phyloP scores from a whole-genome alignment of 2,113 vertebrate genomes.

The Mesocricetus auratus region DNA sequence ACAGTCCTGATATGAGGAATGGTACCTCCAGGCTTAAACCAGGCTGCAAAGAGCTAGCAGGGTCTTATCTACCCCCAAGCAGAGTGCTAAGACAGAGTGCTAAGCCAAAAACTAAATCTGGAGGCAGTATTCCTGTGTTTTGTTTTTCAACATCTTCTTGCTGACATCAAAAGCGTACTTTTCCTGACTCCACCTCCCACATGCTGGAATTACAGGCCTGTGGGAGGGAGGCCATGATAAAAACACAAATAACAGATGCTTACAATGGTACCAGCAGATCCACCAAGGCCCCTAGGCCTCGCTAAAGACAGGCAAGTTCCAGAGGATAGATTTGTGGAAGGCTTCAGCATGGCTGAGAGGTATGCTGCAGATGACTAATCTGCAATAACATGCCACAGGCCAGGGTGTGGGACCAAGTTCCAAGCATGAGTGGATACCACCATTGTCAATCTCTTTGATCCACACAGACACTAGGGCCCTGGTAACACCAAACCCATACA shows the following conservation, averaged over 20 bases:
- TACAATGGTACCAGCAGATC: background rate
- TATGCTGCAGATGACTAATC: background rate
- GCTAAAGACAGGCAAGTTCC: constrained; percentile 3
- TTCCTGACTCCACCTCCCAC: background rate
- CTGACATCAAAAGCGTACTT: background rate
- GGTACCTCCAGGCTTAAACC: background rate
- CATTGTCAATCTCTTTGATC: background rate
- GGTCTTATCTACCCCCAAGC: background rate
- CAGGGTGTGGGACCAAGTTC: background rate
- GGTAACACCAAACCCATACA: background rate
- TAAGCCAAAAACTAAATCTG: background rate
- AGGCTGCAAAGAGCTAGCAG: background rate
- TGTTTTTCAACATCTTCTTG: background rate
- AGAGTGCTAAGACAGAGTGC: background rate
- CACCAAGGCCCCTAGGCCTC: background rate
- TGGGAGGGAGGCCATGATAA: background rate
- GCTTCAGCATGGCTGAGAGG: background rate
- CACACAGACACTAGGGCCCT: background rate
- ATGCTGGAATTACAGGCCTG: background rate
- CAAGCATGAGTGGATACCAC: background rate
- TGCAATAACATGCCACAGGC: background rate
- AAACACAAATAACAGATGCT: constrained; percentile 18
- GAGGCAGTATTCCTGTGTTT: background rate
- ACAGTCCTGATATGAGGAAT: background rate
- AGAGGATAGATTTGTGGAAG: background rate